Evolutionary conservation across 1,140 invertebrate species (phyloP).

Genomic region (Trichogramma pretiosum): DNA sequence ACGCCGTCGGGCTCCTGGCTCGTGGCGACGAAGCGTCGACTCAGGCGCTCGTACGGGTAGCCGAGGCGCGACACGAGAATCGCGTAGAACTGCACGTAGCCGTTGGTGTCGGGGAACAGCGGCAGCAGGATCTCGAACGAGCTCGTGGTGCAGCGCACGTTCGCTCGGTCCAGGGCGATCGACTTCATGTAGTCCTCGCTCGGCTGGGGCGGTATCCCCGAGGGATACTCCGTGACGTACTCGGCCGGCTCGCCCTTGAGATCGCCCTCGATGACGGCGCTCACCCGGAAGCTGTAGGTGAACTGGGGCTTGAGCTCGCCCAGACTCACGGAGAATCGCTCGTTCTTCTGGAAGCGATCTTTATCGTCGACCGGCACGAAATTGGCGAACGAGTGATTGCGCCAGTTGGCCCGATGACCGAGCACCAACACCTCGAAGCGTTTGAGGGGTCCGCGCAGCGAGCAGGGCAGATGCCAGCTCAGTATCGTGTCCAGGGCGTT

Average conservation of each 20-base stretch:
- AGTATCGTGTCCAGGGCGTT: slow-evolving; percentile 26
- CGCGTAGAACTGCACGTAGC: slow-evolving; percentile 30
- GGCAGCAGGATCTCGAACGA: slow-evolving; percentile 30
- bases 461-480: slow-evolving; percentile 29
- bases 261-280: slow-evolving; percentile 17
- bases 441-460: slow-evolving; percentile 25
- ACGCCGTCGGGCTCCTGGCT: slow-evolving; percentile 18
- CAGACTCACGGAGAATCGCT: slow-evolving; percentile 21
- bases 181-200: slow-evolving; percentile 22
- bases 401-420: slow-evolving; percentile 17
- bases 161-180: slow-evolving; percentile 30
- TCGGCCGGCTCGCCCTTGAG: slow-evolving; percentile 2
- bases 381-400: slow-evolving; percentile 6
- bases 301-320: slow-evolving; percentile 26
- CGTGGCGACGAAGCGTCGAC: slow-evolving; percentile 14
- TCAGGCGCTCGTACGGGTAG: slow-evolving; percentile 15
- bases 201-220: slow-evolving; percentile 31
- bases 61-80: slow-evolving; percentile 27
- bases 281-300: slow-evolving; percentile 25
- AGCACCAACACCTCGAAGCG: slow-evolving; percentile 22
- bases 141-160: slow-evolving; percentile 26
- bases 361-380: not conserved
- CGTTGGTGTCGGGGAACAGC: slow-evolving; percentile 27
- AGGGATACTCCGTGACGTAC: slow-evolving; percentile 18
- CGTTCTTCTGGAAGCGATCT: slow-evolving; percentile 15